Evolutionary conservation across 2,113 vertebrate species (phyloP), one percentile per base, ranked within the genome.

Genomic region (Pseudorectes ferrugineus): DNA sequence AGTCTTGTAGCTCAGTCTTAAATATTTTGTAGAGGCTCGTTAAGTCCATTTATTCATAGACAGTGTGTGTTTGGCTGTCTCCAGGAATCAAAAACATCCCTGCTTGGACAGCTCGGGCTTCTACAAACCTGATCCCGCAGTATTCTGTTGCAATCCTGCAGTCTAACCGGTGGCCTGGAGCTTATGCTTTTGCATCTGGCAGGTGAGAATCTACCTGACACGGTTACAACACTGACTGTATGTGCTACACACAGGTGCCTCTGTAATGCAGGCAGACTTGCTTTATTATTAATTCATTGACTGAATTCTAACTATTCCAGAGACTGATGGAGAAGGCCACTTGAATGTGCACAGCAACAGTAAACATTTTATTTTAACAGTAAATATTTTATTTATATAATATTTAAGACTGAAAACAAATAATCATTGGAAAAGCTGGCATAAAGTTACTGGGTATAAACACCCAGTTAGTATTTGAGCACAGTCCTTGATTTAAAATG

Each of bases 101-200:
- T 58, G 98, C 99, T 25, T 99, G 99, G 99, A 98, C 97, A 94
- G 73, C 94, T 75, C 98, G 88, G 68, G 19, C 98, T 51, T 99
- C 99, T 29, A 99, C 99, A 78, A 79, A 80, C 57, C 95, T 99
- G 62, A 98, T 98, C 58, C 94, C 98, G 2, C 98, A 99, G 90
- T 98, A 99, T 25, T 98, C 98, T 58, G 49, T 98, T 35, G 99
- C 99, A 62, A 94, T 99, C 68, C 96, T 99, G 55, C 98, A 97
- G 68, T 99, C 99, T 15, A 99, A 99, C 92, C 97, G 98, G 80
- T 99, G 99, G 99, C 99, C 99, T 4, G 99, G 99, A 38, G 98
- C 99, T 3, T 98, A 98, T 25, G 97, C 98, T 20, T 99, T 99
- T 92, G 98, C 98, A 29, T 97, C 94, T 91, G 98, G 98, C 96